These are phyloP conservation scores for Ibidorhyncha struthersii DNA, from an alignment of 2,113 vertebrate genomes.

Conservation along the genomic window DNA sequence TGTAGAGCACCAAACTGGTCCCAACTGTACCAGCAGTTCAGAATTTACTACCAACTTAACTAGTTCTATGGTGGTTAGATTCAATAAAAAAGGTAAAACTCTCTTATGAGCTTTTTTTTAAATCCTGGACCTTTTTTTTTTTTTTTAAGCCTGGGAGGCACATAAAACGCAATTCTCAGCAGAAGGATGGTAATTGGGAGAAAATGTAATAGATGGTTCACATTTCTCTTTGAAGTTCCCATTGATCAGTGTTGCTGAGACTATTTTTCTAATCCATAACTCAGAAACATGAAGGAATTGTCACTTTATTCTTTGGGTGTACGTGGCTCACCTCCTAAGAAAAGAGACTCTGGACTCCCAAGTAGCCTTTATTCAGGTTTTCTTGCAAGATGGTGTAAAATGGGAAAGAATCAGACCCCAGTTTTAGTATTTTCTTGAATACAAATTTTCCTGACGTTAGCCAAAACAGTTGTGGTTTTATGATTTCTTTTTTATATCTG, in stretches of 20 bases:
- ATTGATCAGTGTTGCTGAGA: slow-evolving; percentile 48
- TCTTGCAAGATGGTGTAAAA: not conserved
- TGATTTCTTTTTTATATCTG: not conserved
- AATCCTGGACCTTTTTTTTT: not conserved
- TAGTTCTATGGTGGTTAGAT: not conserved
- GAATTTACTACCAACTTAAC: not conserved
- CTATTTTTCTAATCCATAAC: slow-evolving; percentile 33
- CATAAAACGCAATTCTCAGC: slow-evolving; percentile 47
- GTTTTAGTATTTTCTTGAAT: not conserved
- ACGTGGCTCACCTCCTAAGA: not conserved
- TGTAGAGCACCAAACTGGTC: not conserved
- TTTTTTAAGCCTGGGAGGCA: not conserved
- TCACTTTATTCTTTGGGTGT: not conserved
- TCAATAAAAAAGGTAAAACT: not conserved
- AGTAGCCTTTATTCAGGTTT: not conserved
- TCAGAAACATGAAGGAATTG: slow-evolving; percentile 39
- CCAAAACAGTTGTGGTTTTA: not conserved
- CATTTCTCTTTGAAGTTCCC: slow-evolving; percentile 48
- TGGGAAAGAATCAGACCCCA: not conserved
- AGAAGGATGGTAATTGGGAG: slow-evolving; percentile 50
- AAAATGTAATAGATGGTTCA: slow-evolving; percentile 43
- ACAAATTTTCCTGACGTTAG: not conserved
- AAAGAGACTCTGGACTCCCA: not conserved
- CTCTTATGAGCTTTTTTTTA: not conserved
- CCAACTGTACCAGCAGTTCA: not conserved